Percentiles rank a stretch among this genome's conserved stretches.
These are phyloP conservation scores for Drosophila mettleri DNA, from an alignment of 2,888 invertebrate species.

Conservation along the genomic window DNA sequence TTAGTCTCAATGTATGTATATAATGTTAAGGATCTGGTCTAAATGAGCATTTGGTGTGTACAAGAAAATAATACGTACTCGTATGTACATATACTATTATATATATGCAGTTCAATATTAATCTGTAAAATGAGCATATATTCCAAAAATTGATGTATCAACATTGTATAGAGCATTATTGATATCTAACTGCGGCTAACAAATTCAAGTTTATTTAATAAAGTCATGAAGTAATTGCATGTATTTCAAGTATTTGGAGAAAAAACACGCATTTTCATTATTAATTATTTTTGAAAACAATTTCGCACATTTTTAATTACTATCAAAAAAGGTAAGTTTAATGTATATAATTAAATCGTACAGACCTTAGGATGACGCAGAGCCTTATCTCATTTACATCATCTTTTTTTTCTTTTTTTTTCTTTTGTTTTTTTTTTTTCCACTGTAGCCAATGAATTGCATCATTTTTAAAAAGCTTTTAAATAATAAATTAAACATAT, in stretches of 20 bases:
- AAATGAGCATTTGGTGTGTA: conserved; percentile 77
- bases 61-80: conserved; percentile 53
- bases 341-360: not conserved
- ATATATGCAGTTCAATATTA: conserved; percentile 11
- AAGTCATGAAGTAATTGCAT: conserved; percentile 24
- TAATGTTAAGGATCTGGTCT: conserved; percentile 47
- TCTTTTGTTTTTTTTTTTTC: conserved; percentile 5
- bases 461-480: not conserved
- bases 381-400: not conserved
- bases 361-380: not conserved
- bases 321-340: not conserved
- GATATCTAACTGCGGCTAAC: conserved; percentile 33
- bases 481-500: not conserved
- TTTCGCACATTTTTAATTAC: not conserved
- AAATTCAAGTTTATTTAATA: conserved; percentile 57
- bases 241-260: conserved; percentile 1
- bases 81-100: conserved; percentile 30
- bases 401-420: not conserved
- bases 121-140: conserved; percentile 27
- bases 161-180: conserved; percentile 37
- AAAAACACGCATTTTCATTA: not conserved
- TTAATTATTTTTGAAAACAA: not conserved
- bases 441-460: not conserved
- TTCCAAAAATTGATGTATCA: conserved; percentile 32
- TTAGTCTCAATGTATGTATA: conserved; percentile 61